phyloP scores from a whole-genome alignment of 1,140 invertebrate species.

The Drosophila ogumai region DNA sequence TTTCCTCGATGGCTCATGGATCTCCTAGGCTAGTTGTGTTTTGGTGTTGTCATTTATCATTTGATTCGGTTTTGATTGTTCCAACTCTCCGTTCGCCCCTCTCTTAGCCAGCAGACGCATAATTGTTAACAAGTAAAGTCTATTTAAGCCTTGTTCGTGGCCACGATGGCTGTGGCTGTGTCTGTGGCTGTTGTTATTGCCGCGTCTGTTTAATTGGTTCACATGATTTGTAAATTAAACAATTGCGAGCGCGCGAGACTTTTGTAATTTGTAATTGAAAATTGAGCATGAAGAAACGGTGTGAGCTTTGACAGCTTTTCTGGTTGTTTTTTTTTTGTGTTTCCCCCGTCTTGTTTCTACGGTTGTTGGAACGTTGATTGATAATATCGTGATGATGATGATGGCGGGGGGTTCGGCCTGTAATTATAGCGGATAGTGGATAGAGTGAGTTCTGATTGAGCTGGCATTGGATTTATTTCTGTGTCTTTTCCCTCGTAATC shows the following conservation, averaged over 20 bases:
- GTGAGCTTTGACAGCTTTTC: conserved; percentile 74
- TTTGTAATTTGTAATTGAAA: conserved; percentile 81
- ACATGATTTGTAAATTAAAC: conserved; percentile 85
- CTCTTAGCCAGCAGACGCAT: conserved; percentile 34
- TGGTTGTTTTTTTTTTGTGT: conserved; percentile 27
- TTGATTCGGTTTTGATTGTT: conserved; percentile 78
- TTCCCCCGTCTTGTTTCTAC: conserved; percentile 10
- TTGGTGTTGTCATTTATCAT: conserved; percentile 84
- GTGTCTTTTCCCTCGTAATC: conserved; percentile 1
- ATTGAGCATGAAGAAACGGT: conserved; percentile 74
- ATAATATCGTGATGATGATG: conserved; percentile 53
- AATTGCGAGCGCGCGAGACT: conserved; percentile 73
- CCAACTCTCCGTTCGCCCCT: conserved; percentile 16
- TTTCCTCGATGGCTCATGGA: conserved; percentile 32
- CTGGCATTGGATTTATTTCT: conserved; percentile 40
- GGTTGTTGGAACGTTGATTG: conserved; percentile 43
- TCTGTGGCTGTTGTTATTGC: conserved; percentile 39
- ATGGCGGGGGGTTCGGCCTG: conserved; percentile 42
- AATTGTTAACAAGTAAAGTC: conserved; percentile 83
- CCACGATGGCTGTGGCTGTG: conserved; percentile 13
- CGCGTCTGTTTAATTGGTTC: conserved; percentile 80
- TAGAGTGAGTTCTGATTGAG: conserved; percentile 47
- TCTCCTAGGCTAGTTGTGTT: conserved; percentile 75
- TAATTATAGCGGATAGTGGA: conserved; percentile 40
- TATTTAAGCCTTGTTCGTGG: conserved; percentile 80